Conservation (phyloP, 2,888 invertebrate genomes). For the Steinernema scapterisci region DNA sequence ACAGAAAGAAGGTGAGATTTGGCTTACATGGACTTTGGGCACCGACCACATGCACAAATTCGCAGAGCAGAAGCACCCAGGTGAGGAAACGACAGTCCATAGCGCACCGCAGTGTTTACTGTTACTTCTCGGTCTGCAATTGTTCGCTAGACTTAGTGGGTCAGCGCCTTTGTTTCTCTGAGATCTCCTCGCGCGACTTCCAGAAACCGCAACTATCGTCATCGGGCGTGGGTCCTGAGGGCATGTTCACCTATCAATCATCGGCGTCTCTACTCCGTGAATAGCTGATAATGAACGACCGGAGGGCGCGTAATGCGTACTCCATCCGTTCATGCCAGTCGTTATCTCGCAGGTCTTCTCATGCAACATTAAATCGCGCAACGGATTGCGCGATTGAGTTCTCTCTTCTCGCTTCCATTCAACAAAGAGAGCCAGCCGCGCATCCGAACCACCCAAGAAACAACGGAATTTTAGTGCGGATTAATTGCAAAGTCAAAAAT, state of each 20-base stretch:
- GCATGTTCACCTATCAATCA: slow-evolving; percentile 32
- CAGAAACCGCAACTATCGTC: slow-evolving; percentile 31
- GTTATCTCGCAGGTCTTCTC: neutral
- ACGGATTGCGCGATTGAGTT: slow-evolving; percentile 13
- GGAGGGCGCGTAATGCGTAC: slow-evolving; percentile 17
- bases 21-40: slow-evolving; percentile 20
- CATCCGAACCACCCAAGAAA: neutral
- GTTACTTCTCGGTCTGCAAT: slow-evolving; percentile 32
- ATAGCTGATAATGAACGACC: slow-evolving; percentile 1
- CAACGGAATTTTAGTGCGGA: neutral
- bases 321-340: slow-evolving; percentile 8
- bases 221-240: slow-evolving; percentile 28
- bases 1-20: neutral
- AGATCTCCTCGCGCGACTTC: slow-evolving; percentile 27
- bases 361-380: slow-evolving; percentile 23
- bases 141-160: slow-evolving; percentile 31
- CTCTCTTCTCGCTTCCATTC: neutral
- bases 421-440: neutral
- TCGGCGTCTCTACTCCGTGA: slow-evolving; percentile 20
- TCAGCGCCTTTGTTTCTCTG: slow-evolving; percentile 32
- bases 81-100: slow-evolving; percentile 30
- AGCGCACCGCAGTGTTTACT: slow-evolving; percentile 31
- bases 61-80: slow-evolving; percentile 18
- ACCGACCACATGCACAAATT: neutral
- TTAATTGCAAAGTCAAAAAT: neutral